Evolutionary conservation across 37 sponge, comb jelly and placozoan species (phyloP).

Genomic region (Oscarella lobularis): DNA sequence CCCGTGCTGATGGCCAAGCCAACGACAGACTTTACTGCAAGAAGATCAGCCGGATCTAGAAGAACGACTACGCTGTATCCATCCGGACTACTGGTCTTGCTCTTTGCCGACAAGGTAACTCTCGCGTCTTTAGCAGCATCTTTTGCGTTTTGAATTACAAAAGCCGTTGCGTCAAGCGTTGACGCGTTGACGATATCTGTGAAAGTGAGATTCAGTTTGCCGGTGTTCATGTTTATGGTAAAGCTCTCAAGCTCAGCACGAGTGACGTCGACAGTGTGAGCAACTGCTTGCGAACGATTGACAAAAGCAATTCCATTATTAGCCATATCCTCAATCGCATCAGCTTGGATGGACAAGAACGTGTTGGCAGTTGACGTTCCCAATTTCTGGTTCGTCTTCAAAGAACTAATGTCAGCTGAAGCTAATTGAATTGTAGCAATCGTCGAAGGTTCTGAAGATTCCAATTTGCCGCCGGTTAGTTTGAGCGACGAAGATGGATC

Average conservation of each 20-base stretch:
- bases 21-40: not conserved
- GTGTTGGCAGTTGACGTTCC: conserved; percentile 13
- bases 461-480: conserved; percentile 53
- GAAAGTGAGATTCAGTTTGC: conserved; percentile 55
- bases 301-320: conserved; percentile 11
- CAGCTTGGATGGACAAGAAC: conserved; percentile 8
- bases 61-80: not conserved
- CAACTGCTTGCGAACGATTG: not conserved
- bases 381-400: conserved; percentile 3
- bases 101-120: not conserved
- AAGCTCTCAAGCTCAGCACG: conserved; percentile 28
- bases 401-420: conserved; percentile 5
- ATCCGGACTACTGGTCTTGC: not conserved
- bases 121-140: conserved; percentile 2
- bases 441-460: not conserved
- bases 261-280: conserved; percentile 26
- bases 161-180: conserved; percentile 32
- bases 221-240: conserved; percentile 60
- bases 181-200: conserved; percentile 55
- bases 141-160: conserved; percentile 47
- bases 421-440: conserved; percentile 18
- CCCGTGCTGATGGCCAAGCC: conserved; percentile 1
- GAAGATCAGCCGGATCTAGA: not conserved
- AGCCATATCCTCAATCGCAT: conserved; percentile 2
- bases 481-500: conserved; percentile 20